Percentiles rank a stretch among this genome's conserved stretches.
These are phyloP conservation scores for Alosa alosa DNA, from an alignment of 2,113 vertebrate genomes.

Conservation along the genomic window DNA sequence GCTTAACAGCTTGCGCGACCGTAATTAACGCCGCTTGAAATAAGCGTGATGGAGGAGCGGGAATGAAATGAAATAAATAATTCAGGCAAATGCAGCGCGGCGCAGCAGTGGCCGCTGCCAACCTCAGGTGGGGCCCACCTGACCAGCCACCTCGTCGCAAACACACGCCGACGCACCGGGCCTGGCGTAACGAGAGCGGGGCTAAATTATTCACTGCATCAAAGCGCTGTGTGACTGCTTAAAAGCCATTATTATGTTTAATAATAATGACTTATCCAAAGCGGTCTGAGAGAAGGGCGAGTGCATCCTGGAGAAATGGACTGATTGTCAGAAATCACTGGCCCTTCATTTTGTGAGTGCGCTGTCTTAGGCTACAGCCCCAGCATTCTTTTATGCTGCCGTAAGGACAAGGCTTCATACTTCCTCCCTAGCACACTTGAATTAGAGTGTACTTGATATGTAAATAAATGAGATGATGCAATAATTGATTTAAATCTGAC, in stretches of 20 bases:
- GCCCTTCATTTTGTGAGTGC: not conserved
- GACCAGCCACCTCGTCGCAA: slow-evolving; percentile 46
- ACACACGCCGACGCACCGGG: slow-evolving; percentile 19
- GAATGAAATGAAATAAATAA: slow-evolving; percentile 68
- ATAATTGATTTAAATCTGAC: no score
- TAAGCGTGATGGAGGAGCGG: slow-evolving; percentile 58
- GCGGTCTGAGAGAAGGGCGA: slow-evolving; percentile 40
- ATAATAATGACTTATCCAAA: slow-evolving; percentile 75
- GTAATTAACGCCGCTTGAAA: slow-evolving; percentile 71
- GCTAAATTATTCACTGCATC: slow-evolving; percentile 73
- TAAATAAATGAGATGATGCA: no score
- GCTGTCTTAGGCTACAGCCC: not conserved
- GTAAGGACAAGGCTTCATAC: not conserved
- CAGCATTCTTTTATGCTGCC: not conserved
- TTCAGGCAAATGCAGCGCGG: slow-evolving; percentile 59
- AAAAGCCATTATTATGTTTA: slow-evolving; percentile 79
- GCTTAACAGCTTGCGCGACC: slow-evolving; percentile 72
- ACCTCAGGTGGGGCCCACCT: slow-evolving; percentile 68
- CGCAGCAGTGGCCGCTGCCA: slow-evolving; percentile 53
- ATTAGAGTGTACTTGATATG: not conserved
- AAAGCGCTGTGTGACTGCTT: slow-evolving; percentile 66
- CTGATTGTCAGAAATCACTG: slow-evolving; percentile 60
- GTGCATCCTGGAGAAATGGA: slow-evolving; percentile 37
- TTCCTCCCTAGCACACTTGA: not conserved
- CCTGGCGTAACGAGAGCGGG: slow-evolving; percentile 7